Base-by-base conservation (phyloP, 92 coral and sea anemone genomes). In the Plumapathes pennacea region DNA sequence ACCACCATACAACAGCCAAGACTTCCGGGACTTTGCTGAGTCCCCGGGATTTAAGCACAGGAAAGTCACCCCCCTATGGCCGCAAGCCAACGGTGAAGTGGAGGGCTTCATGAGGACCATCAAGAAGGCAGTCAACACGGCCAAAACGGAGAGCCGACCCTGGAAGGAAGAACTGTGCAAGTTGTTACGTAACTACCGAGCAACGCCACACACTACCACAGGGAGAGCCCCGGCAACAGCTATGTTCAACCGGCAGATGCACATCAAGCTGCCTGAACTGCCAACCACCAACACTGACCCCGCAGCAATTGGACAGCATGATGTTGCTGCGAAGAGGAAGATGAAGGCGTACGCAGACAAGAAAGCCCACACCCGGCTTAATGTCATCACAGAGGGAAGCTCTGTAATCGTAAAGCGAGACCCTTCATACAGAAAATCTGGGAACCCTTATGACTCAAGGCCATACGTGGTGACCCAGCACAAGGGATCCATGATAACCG, bases 171-270 rank as follows among this genome's bases (percentile, higher is more conserved):
- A 62, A 26, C 38, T 72, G 80, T 63, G 29, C 37, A 25, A 43
- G 26, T 69, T 48, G 24, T 64, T 77, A 6, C 49, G 69, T 11
- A 57, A 76, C 44, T 75, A 82, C 32, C 60, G 76, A 32, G 57
- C 88, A 11, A 81, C 77, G 19, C 80, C 89, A 2, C 89, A 69
- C 55, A 68, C 77, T 57, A 48, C 90, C 10, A 84, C 81, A 23
- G 58, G 85, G 29, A 51, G 38, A 25, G 50, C 85, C 27, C 81
- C 82, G 20, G 67, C 81, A 13, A 84, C 82, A n/a, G 74, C 62
- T 10, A 57, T 82, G 5, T 61, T 60, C 45, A 63, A 42, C 32
- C 59, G 88, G 21, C 67, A 66, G 22, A 44, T 74, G 57, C 50
- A 62, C 10, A 74, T 40, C 38, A 72, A 57, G 38, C 62, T 72